Percentiles rank a stretch among this genome's conserved stretches.
Evolutionary conservation across 2,113 vertebrate species (phyloP).

Genomic region (Kryptolebias marmoratus): DNA sequence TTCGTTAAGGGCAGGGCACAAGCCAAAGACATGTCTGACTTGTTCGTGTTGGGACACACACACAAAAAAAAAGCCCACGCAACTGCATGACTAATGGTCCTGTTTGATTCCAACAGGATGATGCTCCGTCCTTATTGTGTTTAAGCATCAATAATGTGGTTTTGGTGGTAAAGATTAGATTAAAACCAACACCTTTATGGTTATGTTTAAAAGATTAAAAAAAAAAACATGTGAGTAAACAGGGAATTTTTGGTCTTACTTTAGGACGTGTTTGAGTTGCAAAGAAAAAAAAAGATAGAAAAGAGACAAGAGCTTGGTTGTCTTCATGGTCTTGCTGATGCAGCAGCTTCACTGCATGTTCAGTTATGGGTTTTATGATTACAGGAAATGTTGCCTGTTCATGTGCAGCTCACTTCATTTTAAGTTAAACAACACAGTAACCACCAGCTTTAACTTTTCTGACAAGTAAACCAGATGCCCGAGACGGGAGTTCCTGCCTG

Average conservation of each 20-base stretch:
- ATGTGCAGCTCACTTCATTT: slow-evolving; percentile 50
- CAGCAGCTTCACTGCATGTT: slow-evolving; percentile 18
- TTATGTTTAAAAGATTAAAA: not conserved
- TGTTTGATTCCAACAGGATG: not conserved
- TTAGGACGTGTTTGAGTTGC: not conserved
- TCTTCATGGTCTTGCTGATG: slow-evolving; percentile 16
- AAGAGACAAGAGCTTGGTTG: not conserved
- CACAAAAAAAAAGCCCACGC: not conserved
- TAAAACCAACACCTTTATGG: not conserved
- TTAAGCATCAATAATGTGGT: no score
- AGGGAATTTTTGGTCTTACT: not conserved
- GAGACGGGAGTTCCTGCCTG: not conserved
- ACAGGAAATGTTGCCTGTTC: slow-evolving; percentile 54
- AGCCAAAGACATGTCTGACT: not conserved
- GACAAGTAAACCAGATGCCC: slow-evolving; percentile 12
- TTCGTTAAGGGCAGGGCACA: not conserved
- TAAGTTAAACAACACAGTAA: slow-evolving; percentile 23
- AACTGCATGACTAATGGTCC: not conserved
- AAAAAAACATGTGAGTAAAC: no score
- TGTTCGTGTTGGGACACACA: not conserved
- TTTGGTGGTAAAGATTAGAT: no score
- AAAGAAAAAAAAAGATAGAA: not conserved
- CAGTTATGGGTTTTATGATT: slow-evolving; percentile 17
- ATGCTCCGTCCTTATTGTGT: no score
- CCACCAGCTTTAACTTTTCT: slow-evolving; percentile 7